A percentile compares a stretch with the other conserved stretches of the same genome.
phyloP scores from a whole-genome alignment of 64 coral and sea anemone genomes.

The Acropora yongei region DNA sequence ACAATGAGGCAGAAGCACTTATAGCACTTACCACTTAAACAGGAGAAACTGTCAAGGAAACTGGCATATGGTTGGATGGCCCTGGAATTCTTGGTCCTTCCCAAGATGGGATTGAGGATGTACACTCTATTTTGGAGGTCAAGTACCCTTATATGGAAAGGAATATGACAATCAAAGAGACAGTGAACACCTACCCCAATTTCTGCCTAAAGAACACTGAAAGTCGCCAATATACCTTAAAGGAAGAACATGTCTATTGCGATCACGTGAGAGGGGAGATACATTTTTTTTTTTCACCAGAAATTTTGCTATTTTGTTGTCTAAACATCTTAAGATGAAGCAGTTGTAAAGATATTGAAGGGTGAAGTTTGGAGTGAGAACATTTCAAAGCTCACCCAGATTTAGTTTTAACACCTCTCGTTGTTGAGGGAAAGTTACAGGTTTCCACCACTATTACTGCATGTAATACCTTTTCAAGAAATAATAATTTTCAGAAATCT shows the following conservation, averaged over 20 bases:
- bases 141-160: too few species aligned
- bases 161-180: too few species aligned
- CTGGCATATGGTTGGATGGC: too few species aligned
- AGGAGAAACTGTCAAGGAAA: too few species aligned
- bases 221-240: not conserved
- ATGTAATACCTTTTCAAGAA: not conserved
- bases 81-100: too few species aligned
- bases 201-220: too few species aligned
- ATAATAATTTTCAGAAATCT: conserved; percentile 8
- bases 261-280: not conserved
- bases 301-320: conserved; percentile 1
- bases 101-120: too few species aligned
- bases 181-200: too few species aligned
- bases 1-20: too few species aligned
- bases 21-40: too few species aligned
- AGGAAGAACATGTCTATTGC: conserved; percentile 17
- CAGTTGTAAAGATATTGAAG: not conserved
- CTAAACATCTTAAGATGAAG: not conserved
- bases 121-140: too few species aligned
- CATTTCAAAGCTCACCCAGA: not conserved
- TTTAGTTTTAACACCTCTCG: conserved; percentile 1
- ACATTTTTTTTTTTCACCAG: not conserved
- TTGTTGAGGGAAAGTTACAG: not conserved
- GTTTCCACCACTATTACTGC: not conserved
- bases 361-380: not conserved